Evolutionary conservation across 92 coral and sea anemone species (phyloP), one percentile per base, ranked within the genome.

Genomic region (Palythoa caribaeorum): DNA sequence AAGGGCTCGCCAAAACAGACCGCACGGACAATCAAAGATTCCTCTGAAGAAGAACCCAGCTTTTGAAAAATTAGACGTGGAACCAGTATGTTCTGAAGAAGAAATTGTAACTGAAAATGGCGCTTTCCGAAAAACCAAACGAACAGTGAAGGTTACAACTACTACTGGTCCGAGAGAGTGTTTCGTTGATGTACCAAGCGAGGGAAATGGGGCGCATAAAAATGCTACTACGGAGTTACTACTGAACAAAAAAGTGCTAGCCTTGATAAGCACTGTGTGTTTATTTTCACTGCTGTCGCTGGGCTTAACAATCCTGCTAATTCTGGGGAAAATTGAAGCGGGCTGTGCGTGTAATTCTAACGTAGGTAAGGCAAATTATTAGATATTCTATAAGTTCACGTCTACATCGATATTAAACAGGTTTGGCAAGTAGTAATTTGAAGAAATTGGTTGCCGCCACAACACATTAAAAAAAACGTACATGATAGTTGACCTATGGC

Each of bases 81-180:
- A 81, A 12, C 86, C 86, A 9, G 21, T 65, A 50, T 65, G 86
- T 81, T 81, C 86, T 5, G 55, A 81, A 37, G 73, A 81, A 63
- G 76, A 81, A 81, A 81, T 65, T 51, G 47, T 81, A 17, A 20
- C 86, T 11, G 55, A 81, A 81, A 81, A 81, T 28, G 86, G 86
- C 6, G 60, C 74, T 9, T n/a, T 66, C 11, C 48, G 86, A 63
- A 81, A 81, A 66, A 81, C 86, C 6, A 69, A 47, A 68, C 48
- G 86, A 28, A 81, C 86, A 9, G 86, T 81, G 0, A 68, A 81
- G 35, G 86, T 81, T 2, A 80, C 85, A 6, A 47, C 59, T 6
- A 77, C 83, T 3, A 11, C 52, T 6, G 66, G 66, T 0, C 48
- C 66, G 2, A 81, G 86, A 14, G 86, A 81, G 47, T 81, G 86